Evolutionary conservation across 64 coral and sea anemone genomes (phyloP), one percentile per base, ranked within the genome.

Genomic region (Exaiptasia diaphana): DNA sequence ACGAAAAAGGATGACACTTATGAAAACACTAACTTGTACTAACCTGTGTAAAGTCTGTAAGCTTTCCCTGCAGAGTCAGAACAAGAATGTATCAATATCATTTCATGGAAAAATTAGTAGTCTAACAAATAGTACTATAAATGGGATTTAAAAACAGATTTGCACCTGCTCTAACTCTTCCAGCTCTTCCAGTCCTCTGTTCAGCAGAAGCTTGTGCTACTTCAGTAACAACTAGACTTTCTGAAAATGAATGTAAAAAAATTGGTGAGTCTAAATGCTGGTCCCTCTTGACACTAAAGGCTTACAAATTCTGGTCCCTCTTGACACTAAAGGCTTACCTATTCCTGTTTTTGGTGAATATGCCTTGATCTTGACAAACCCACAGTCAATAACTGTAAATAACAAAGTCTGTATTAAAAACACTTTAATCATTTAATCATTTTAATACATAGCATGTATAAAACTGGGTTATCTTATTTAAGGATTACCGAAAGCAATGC

Each of bases 101-200:
- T 4, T 53, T 4, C 7, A 39, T 3, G 55, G 28, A 64, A 31
- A 49, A 24, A 64, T 10, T 26, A 29, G 31, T 17, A 49, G 8
- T 56, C 10, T 18, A 61, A 42, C 23, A 23, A 70, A 18, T 2
- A 41, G n/a, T 13, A 41, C 27, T 60, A 62, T 5, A 33, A 8
- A 30, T 33, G 18, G 29, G 29, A 1, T 42, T 20, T 11, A 35
- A 21, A 82, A 67, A 22, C 18, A 61, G 2, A 61, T 12, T 11
- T 33, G 3, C 65, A 90, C 88, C 88, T 92, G 94, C 81, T 80
- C 89, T 68, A 2, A 97, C 94, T 39, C 94, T 81, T 41, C 94
- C 94, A 41, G 94, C 94, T 50, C 94, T 64, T n/a, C 94, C 94
- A 70, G 94, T 85, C 29, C 94, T 76, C 72, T 97, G 94, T 40